Conservation (phyloP, 2,797 vertebrate species). For the Coregonus ussuriensis region DNA sequence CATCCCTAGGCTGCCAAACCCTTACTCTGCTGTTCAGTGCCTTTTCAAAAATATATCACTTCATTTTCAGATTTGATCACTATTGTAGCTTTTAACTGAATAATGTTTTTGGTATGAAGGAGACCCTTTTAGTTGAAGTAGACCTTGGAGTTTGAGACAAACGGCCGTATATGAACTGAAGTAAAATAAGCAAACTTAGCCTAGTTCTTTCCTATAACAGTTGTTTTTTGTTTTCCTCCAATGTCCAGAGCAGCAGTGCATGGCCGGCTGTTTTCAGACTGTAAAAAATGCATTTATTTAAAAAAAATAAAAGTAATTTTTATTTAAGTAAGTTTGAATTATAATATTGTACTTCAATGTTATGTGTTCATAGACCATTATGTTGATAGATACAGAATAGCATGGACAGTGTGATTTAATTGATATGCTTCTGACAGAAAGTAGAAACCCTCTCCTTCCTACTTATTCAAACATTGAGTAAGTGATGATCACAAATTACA, state of each 20-base stretch:
- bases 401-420: not conserved
- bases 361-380: not conserved
- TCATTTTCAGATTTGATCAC: slow-evolving; percentile 49
- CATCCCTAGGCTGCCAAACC: slow-evolving; percentile 30
- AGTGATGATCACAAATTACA: not conserved
- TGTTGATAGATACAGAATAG: not conserved
- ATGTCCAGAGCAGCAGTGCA: slow-evolving; percentile 72
- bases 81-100: slow-evolving; percentile 48
- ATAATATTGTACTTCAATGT: not conserved
- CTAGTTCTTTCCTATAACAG: slow-evolving; percentile 40
- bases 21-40: slow-evolving; percentile 25
- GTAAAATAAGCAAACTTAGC: slow-evolving; percentile 49
- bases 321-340: slow-evolving; percentile 67
- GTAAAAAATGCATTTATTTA: slow-evolving; percentile 85
- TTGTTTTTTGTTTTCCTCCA: slow-evolving; percentile 64
- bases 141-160: slow-evolving; percentile 73
- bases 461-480: not conserved
- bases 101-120: slow-evolving; percentile 55
- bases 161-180: slow-evolving; percentile 59
- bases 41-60: slow-evolving; percentile 43
- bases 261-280: slow-evolving; percentile 77
- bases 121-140: slow-evolving; percentile 39
- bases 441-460: not conserved
- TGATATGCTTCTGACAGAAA: not conserved
- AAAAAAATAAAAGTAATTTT: slow-evolving; percentile 81